phyloP scores from a whole-genome alignment of 2,888 invertebrate genomes.

The Alviniconcha strummeri region DNA sequence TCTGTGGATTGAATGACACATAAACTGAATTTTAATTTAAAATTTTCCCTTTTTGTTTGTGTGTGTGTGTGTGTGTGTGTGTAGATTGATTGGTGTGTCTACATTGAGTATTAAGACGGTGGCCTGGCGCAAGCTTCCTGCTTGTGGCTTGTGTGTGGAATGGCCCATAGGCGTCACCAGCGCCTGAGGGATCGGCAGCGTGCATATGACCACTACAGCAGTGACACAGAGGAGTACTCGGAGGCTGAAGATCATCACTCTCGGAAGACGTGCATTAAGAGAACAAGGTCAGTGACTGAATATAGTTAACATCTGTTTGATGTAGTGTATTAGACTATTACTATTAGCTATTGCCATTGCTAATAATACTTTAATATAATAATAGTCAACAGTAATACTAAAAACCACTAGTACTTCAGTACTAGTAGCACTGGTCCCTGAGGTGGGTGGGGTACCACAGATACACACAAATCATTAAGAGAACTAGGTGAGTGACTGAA shows the following conservation, averaged over 20 bases:
- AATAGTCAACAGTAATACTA: neutral
- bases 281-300: slow-evolving; percentile 56
- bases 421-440: too few relatives aligned
- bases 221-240: slow-evolving; percentile 66
- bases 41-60: neutral
- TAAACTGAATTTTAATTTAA: neutral
- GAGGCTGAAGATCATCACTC: slow-evolving; percentile 61
- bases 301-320: too few relatives aligned
- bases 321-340: too few relatives aligned
- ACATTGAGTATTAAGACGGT: neutral
- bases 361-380: too few relatives aligned
- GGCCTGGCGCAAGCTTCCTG: slow-evolving; percentile 26
- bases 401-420: too few relatives aligned
- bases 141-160: slow-evolving; percentile 40
- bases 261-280: slow-evolving; percentile 66
- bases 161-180: slow-evolving; percentile 46
- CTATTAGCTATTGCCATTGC: too few relatives aligned
- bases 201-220: slow-evolving; percentile 63
- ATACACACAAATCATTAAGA: too few relatives aligned
- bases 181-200: slow-evolving; percentile 36
- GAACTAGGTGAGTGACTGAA: too few relatives aligned
- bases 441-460: too few relatives aligned
- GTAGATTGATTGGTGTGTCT: neutral
- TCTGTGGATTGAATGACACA: too few relatives aligned
- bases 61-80: neutral